Evolutionary conservation across 1,140 invertebrate genomes (phyloP).

Genomic region (Leptestheria dahalacensis): DNA sequence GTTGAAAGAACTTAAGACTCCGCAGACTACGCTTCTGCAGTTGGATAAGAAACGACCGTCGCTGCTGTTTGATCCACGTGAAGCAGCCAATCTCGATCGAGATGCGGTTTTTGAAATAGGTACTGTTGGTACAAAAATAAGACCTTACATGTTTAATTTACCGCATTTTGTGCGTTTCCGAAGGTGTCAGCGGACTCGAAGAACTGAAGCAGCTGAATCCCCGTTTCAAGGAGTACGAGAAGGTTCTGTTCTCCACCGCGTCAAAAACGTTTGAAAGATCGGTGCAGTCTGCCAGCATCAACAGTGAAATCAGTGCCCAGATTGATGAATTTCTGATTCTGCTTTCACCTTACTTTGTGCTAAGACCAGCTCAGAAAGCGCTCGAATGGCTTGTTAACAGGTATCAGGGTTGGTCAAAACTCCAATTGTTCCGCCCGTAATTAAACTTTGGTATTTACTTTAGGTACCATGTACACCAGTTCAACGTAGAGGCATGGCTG

Average conservation of each 20-base stretch:
- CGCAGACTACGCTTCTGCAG: conserved; percentile 53
- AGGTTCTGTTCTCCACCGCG: conserved; percentile 54
- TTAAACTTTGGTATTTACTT: conserved; percentile 14
- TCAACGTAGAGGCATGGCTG: conserved; percentile 65
- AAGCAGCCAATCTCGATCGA: conserved; percentile 67
- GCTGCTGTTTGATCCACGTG: conserved; percentile 71
- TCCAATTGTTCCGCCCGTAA: neutral
- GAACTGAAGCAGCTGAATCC: conserved; percentile 57
- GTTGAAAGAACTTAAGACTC: conserved; percentile 56
- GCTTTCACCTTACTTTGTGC: conserved; percentile 71
- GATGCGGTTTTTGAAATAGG: conserved; percentile 73
- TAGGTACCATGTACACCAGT: conserved; percentile 73
- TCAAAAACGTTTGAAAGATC: conserved; percentile 62
- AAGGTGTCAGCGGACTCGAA: conserved; percentile 57
- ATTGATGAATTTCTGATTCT: conserved; percentile 67
- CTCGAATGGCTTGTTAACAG: conserved; percentile 80
- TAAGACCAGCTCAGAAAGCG: conserved; percentile 69
- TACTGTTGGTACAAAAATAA: conserved; percentile 23
- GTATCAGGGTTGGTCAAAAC: conserved; percentile 25
- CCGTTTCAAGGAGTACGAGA: conserved; percentile 53
- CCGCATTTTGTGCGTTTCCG: conserved; percentile 4
- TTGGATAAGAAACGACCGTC: conserved; percentile 53
- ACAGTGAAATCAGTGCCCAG: conserved; percentile 52
- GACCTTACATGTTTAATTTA: conserved; percentile 12
- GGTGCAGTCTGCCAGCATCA: conserved; percentile 53